Conservation (phyloP, 1,140 invertebrate genomes). For the Drosophila paulistorum region DNA sequence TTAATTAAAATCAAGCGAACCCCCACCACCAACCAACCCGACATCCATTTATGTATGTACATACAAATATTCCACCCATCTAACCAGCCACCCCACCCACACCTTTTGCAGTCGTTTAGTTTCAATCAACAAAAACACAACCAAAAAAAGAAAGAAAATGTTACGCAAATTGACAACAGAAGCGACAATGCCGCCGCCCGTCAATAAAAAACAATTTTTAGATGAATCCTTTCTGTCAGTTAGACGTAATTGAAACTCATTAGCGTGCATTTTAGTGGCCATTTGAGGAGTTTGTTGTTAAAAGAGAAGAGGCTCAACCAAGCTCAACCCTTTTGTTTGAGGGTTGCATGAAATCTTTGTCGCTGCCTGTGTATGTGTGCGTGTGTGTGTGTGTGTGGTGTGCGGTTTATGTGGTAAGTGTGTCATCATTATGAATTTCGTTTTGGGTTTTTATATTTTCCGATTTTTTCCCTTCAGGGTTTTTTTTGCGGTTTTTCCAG, state of each 20-base stretch:
- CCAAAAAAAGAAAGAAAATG: conserved; percentile 44
- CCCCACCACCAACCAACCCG: background rate
- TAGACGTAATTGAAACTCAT: conserved; percentile 80
- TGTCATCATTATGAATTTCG: conserved; percentile 75
- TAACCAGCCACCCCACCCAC: conserved; percentile 24
- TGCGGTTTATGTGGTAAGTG: conserved; percentile 79
- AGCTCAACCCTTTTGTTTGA: conserved; percentile 50
- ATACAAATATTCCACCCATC: background rate
- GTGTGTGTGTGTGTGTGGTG: conserved; percentile 50
- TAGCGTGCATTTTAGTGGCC: conserved; percentile 80
- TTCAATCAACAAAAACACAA: conserved; percentile 74
- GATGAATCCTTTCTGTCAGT: conserved; percentile 46
- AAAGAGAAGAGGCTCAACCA: conserved; percentile 33
- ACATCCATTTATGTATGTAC: too few relatives aligned
- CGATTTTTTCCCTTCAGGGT: background rate
- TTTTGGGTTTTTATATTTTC: conserved; percentile 42
- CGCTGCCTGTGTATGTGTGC: conserved; percentile 26
- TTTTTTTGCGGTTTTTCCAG: conserved; percentile 45
- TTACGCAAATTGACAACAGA: conserved; percentile 75
- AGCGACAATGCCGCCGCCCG: conserved; percentile 52
- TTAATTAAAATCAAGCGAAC: conserved; percentile 76
- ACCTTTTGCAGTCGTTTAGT: conserved; percentile 66
- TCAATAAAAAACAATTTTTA: conserved; percentile 70
- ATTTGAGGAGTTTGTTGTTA: conserved; percentile 44
- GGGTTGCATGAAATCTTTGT: conserved; percentile 16